Conservation (phyloP, 2,797 vertebrate genomes). For the Gambusia yucatana region DNA sequence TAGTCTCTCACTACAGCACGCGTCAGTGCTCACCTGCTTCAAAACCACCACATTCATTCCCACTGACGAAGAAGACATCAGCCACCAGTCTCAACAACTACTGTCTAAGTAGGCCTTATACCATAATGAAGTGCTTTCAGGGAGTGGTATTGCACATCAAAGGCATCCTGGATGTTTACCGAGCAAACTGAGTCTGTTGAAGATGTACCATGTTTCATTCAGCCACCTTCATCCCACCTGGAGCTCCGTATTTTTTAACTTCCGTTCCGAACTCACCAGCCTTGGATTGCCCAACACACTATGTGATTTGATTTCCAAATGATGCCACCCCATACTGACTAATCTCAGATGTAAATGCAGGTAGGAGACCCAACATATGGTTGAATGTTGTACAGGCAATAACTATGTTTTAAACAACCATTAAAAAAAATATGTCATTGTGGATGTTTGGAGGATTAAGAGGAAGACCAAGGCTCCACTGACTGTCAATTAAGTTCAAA, state of each 20-base stretch:
- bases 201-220: not conserved
- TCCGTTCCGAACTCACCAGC: not conserved
- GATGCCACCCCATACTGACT: not conserved
- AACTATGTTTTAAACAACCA: not conserved
- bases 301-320: not conserved
- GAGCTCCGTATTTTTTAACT: not conserved
- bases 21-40: not conserved
- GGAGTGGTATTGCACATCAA: not conserved
- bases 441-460: not conserved
- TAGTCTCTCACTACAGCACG: not conserved
- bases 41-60: not conserved
- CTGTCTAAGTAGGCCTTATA: not conserved
- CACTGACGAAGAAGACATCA: not conserved
- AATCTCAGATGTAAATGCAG: not conserved
- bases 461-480: not conserved
- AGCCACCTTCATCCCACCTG: not conserved
- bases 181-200: not conserved
- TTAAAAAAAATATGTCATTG: not conserved
- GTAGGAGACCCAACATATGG: not conserved
- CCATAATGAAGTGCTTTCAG: not conserved
- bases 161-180: not conserved
- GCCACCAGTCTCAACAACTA: not conserved
- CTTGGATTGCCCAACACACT: not conserved
- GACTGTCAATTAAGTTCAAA: not conserved
- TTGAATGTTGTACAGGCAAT: not conserved